A percentile compares a stretch with the other conserved stretches of the same genome.
Conservation (phyloP, 2,113 vertebrate species). For the Ramphastos sulfuratus region DNA sequence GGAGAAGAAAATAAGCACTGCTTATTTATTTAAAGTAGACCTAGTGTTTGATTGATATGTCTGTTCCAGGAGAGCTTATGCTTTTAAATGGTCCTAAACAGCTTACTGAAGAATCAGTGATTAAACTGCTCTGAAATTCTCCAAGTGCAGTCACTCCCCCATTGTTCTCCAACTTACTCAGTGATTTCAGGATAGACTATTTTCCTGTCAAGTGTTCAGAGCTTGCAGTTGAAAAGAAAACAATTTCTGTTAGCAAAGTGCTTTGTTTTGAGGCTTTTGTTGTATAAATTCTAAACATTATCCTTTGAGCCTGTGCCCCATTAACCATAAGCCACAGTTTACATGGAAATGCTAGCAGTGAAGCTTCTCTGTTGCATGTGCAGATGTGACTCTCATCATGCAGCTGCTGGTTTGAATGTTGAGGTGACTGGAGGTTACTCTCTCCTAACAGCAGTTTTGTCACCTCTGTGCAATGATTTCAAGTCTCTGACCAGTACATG, state of each 20-base stretch:
- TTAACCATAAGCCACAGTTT: slow-evolving; percentile 29
- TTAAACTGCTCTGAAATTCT: slow-evolving; percentile 23
- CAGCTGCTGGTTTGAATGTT: slow-evolving; percentile 5
- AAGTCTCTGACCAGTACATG: not conserved
- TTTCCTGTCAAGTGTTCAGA: slow-evolving; percentile 27
- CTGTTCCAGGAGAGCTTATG: not conserved
- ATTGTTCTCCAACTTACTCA: not conserved
- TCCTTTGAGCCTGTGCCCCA: slow-evolving; percentile 14
- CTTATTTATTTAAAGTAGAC: slow-evolving; percentile 40
- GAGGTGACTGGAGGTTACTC: not conserved
- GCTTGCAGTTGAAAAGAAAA: slow-evolving; percentile 17
- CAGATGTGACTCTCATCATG: not conserved
- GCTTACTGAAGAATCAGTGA: slow-evolving; percentile 26
- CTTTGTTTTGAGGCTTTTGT: not conserved
- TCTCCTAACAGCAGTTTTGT: not conserved
- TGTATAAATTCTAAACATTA: slow-evolving; percentile 15
- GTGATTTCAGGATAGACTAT: not conserved
- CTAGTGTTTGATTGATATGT: slow-evolving; percentile 46
- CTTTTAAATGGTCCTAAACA: slow-evolving; percentile 16
- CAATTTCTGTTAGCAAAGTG: not conserved
- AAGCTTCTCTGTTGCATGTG: not conserved
- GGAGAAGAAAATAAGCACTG: not conserved
- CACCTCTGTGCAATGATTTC: not conserved
- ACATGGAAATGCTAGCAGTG: slow-evolving; percentile 22
- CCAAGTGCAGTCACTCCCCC: not conserved